Evolutionary conservation across 2,113 vertebrate species (phyloP).

Genomic region (Vulpes lagopus): DNA sequence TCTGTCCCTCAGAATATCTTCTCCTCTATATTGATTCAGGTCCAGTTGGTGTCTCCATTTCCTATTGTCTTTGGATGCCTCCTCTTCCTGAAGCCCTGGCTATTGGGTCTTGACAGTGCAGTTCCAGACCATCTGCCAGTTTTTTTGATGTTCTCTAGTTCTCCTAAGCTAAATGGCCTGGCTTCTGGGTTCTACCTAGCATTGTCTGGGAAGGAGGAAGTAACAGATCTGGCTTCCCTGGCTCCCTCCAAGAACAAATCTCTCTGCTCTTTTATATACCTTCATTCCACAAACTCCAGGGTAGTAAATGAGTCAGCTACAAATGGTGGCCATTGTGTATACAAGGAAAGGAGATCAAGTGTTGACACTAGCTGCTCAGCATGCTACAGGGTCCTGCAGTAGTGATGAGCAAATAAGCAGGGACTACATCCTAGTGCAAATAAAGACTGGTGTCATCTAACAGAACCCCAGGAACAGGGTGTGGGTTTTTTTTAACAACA

Average conservation of each 20-base stretch:
- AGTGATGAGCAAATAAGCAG: background rate
- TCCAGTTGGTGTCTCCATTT: background rate
- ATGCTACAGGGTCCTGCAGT: background rate
- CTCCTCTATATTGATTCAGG: background rate
- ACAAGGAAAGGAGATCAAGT: background rate
- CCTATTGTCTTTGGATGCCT: background rate
- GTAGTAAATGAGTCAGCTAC: slow-evolving; percentile 12
- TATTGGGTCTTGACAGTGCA: background rate
- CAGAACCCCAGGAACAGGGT: background rate
- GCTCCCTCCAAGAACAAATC: slow-evolving; percentile 31
- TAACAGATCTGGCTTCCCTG: background rate
- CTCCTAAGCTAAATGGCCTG: background rate
- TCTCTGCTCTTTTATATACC: background rate
- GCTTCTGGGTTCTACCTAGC: slow-evolving; percentile 20
- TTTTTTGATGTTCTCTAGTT: background rate
- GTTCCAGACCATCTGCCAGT: background rate
- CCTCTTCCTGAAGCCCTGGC: background rate
- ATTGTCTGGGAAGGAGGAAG: background rate
- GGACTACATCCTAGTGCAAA: background rate
- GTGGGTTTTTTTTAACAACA: background rate
- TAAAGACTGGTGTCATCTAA: background rate
- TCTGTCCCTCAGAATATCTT: background rate
- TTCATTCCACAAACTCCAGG: slow-evolving; percentile 36
- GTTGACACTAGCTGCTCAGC: background rate
- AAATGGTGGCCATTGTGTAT: background rate